Evolutionary conservation across 2,797 vertebrate species (phyloP), one percentile per base, ranked within the genome.

Genomic region (Halcyon leucocephala): DNA sequence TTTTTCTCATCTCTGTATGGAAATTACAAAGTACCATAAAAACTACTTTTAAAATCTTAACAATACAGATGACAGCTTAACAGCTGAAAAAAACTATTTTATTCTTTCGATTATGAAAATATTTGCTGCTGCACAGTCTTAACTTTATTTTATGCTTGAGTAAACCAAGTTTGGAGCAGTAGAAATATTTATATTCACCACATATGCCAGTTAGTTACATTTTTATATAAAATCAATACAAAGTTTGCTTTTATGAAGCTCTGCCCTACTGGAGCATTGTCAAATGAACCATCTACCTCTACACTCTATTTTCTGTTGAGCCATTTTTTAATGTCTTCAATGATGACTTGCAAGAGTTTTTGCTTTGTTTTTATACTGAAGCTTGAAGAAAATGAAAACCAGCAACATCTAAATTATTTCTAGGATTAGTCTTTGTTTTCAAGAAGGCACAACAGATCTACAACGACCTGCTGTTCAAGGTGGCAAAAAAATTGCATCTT

Each of bases 261-360:
- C 39, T 91, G 44, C 11, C 52, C 13, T 66, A 91, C 20, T 71
- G 60, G 64, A 60, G 21, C 25, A 62, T 4, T 76, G 52, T 17
- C 58, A 93, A 64, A 20, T 25, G 49, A 72, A 60, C 5, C 33
- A 3, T 15, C 28, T 46, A 71, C 24, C 24, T 88, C 66, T 31
- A 51, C 39, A 58, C 15, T 48, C 21, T 33, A 0, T 31, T 41
- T 78, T 67, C 65, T 81, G 33, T 20, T 42, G 33, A 81, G 21
- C 4, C 17, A 67, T 72, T 95, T 72, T 66, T 60, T 71, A 72
- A 61, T 46, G 37, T 66, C 61, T 83, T 86, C 57, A 73, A 4
- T 20, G 58, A 90, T 92, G 86, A 95, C 82, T 88, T 94, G 88
- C 82, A 94, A 76, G 88, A 90, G 70, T 41, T 79, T n/a, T 49